Evolutionary conservation across 2,113 vertebrate genomes (phyloP).

Genomic region (Planiliza haematocheilus): DNA sequence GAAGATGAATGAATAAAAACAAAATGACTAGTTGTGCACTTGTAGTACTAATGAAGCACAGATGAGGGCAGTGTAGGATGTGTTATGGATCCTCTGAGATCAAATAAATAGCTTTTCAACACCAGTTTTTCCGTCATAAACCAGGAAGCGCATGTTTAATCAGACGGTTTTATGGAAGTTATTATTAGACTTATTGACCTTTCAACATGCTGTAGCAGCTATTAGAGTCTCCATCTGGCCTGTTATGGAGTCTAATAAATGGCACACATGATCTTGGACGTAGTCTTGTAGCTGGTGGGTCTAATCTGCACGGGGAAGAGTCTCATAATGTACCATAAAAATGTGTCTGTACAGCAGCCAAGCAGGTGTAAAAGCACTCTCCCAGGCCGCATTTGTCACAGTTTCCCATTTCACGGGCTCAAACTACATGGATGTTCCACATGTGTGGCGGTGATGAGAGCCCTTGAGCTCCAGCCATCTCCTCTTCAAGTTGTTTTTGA

Average conservation of each 20-base stretch:
- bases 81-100: neutral
- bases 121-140: slow-evolving; percentile 13
- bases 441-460: slow-evolving; percentile 46
- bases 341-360: slow-evolving; percentile 44
- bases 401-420: slow-evolving; percentile 7
- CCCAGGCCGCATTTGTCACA: slow-evolving; percentile 22
- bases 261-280: slow-evolving; percentile 17
- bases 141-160: slow-evolving; percentile 9
- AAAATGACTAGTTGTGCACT: neutral
- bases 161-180: slow-evolving; percentile 11
- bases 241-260: slow-evolving; percentile 42
- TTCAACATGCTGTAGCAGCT: slow-evolving; percentile 1
- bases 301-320: slow-evolving; percentile 18
- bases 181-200: slow-evolving; percentile 23
- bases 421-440: slow-evolving; percentile 49
- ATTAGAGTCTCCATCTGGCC: slow-evolving; percentile 29
- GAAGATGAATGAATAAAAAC: too few species aligned
- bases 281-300: slow-evolving; percentile 1
- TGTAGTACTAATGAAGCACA: slow-evolving; percentile 44
- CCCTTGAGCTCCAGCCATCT: slow-evolving; percentile 47
- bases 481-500: slow-evolving; percentile 44
- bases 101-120: neutral
- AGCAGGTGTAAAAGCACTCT: slow-evolving; percentile 59
- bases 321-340: slow-evolving; percentile 49
- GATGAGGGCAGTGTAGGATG: slow-evolving; percentile 52